These are phyloP conservation scores for Phoxinus phoxinus DNA, from an alignment of 2,113 vertebrate genomes.

Conservation along the genomic window DNA sequence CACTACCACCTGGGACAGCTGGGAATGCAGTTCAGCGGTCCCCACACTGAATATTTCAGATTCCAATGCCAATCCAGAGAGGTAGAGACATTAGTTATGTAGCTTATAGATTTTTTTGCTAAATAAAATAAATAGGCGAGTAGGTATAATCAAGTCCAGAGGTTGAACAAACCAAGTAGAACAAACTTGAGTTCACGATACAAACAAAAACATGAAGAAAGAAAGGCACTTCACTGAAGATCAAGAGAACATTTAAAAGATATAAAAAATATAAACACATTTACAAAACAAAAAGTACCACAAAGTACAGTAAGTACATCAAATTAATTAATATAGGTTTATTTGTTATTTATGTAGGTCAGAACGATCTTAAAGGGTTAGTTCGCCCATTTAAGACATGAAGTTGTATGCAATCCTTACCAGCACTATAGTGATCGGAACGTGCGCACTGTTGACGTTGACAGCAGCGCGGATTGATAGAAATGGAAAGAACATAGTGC, in stretches of 20 bases:
- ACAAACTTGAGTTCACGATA: neutral
- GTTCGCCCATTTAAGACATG: no score
- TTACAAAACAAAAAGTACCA: neutral
- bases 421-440: no score
- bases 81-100: neutral
- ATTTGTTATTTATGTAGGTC: neutral
- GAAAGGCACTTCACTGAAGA: neutral
- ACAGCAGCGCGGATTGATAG: no score
- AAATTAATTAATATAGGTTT: neutral
- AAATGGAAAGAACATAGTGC: no score
- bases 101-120: neutral
- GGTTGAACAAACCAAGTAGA: neutral
- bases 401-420: no score
- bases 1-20: neutral
- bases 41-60: conserved; percentile 19
- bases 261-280: neutral
- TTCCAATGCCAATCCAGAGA: neutral
- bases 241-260: neutral
- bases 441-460: no score
- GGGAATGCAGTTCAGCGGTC: neutral
- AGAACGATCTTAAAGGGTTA: no score
- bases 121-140: neutral
- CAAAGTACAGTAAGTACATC: no score
- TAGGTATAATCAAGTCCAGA: neutral
- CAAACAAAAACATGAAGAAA: neutral